Evolutionary conservation across 2,888 invertebrate species (phyloP).

Genomic region (Thysanoteuthis rhombus): DNA sequence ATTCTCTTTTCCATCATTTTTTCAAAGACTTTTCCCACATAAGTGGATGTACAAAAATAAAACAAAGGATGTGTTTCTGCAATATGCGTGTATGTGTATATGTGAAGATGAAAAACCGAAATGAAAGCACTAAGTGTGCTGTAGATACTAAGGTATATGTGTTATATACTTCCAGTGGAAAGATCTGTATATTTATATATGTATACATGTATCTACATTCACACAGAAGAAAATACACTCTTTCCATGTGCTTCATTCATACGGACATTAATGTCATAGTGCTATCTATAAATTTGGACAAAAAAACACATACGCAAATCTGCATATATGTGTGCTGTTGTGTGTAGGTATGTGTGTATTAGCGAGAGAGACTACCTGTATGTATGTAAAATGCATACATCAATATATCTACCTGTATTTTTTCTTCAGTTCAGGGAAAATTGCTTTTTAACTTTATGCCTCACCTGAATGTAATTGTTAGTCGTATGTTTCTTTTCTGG

Average conservation of each 20-base stretch:
- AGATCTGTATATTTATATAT: not conserved
- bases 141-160: not conserved
- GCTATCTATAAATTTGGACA: not conserved
- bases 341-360: slow-evolving; percentile 15
- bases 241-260: not conserved
- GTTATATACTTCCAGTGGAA: too few relatives aligned
- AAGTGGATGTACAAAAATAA: slow-evolving; percentile 13
- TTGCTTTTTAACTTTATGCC: slow-evolving; percentile 18
- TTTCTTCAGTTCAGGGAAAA: slow-evolving; percentile 28
- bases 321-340: not conserved
- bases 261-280: not conserved
- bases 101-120: not conserved
- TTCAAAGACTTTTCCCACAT: not conserved
- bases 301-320: not conserved
- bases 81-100: slow-evolving; percentile 17
- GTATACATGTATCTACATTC: slow-evolving; percentile 12
- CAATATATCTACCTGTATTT: slow-evolving; percentile 18
- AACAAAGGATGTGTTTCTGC: not conserved
- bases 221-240: not conserved
- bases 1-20: not conserved
- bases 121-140: not conserved
- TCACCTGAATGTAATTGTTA: slow-evolving; percentile 21
- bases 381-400: slow-evolving; percentile 24
- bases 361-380: not conserved
- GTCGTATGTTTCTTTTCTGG: slow-evolving; percentile 20